These are phyloP conservation scores for Tachina grossa DNA, from an alignment of 2,888 invertebrate species.

Conservation along the genomic window DNA sequence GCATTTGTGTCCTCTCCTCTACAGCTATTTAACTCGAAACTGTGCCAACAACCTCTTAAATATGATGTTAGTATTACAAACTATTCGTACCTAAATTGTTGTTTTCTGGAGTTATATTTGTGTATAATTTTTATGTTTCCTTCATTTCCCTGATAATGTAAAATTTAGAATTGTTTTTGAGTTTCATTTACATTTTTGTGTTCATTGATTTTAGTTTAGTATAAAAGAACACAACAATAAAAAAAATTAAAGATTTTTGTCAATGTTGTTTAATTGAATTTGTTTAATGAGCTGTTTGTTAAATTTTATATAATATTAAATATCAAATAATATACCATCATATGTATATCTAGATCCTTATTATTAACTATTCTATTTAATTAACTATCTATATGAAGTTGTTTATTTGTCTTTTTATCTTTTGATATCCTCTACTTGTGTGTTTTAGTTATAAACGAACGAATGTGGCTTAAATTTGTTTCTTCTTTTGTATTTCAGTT, in stretches of 20 bases:
- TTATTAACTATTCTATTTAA: conserved; percentile 31
- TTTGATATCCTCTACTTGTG: conserved; percentile 24
- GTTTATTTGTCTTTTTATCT: conserved; percentile 19
- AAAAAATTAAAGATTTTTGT: conserved; percentile 61
- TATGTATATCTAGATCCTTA: conserved; percentile 30
- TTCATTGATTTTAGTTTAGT: conserved; percentile 22
- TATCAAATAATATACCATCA: conserved; percentile 47
- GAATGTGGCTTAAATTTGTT: conserved; percentile 63
- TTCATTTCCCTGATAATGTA: conserved; percentile 56
- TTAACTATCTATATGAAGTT: conserved; percentile 27
- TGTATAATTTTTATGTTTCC: conserved; percentile 20
- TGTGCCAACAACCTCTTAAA: background rate
- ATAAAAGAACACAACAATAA: conserved; percentile 45
- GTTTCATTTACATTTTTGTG: conserved; percentile 10
- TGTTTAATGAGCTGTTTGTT: conserved; percentile 68
- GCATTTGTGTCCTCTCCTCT: too few species aligned
- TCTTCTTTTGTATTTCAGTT: background rate
- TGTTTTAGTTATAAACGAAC: conserved; percentile 39
- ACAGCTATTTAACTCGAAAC: background rate
- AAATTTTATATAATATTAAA: conserved; percentile 61
- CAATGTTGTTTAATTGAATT: conserved; percentile 66
- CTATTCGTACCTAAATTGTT: background rate
- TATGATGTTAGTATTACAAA: background rate
- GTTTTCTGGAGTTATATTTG: conserved; percentile 10
- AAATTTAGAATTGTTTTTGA: conserved; percentile 33